Evolutionary conservation across 37 sponge, comb jelly and placozoan species (phyloP).

Genomic region (Petrosia ficiformis): DNA sequence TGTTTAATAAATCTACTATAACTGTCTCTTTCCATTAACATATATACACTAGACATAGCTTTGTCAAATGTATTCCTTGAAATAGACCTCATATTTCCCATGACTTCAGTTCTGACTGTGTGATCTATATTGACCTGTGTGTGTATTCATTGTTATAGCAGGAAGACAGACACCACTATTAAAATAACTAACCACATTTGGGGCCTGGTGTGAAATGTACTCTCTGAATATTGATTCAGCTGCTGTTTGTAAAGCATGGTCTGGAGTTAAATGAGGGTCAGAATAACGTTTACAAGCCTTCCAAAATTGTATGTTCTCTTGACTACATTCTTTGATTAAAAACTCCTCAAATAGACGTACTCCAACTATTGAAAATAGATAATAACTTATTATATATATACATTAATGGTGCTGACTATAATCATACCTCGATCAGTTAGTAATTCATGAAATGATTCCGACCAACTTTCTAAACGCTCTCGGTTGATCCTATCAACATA

Average conservation of each 20-base stretch:
- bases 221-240: conserved; percentile 49
- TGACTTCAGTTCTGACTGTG: conserved; percentile 16
- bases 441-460: no score
- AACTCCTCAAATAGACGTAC: conserved; percentile 51
- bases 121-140: conserved; percentile 60
- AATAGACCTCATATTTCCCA: conserved; percentile 14
- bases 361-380: conserved; percentile 49
- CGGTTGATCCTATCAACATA: no score
- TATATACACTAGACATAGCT: conserved; percentile 52
- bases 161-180: neutral
- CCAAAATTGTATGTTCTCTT: conserved; percentile 81
- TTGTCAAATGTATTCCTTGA: conserved; percentile 20
- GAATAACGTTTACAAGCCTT: conserved; percentile 53
- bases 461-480: no score
- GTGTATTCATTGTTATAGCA: neutral
- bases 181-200: conserved; percentile 37
- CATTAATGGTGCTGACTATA: no score
- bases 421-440: no score
- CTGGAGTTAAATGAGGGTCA: neutral
- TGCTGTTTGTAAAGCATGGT: conserved; percentile 21
- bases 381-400: neutral
- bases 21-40: conserved; percentile 68
- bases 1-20: conserved; percentile 52
- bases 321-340: conserved; percentile 56
- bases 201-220: conserved; percentile 36